Evolutionary conservation across 2,888 invertebrate species (phyloP).

Genomic region (Saturnia pavonia): DNA sequence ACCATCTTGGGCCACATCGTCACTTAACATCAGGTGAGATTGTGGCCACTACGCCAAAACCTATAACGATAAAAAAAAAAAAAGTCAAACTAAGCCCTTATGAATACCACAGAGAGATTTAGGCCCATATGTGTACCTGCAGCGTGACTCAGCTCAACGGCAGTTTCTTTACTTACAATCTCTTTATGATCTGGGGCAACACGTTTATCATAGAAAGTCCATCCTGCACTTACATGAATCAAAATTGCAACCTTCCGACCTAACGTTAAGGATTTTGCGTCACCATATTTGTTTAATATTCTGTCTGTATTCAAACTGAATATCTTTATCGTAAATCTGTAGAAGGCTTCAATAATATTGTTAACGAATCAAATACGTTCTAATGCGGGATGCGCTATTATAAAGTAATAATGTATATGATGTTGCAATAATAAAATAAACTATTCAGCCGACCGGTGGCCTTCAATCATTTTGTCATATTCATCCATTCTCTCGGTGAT

Average conservation of each 20-base stretch:
- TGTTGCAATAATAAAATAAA: conserved; percentile 12
- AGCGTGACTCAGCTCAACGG: neutral
- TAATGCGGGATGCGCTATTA: conserved; percentile 12
- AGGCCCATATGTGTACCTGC: no score
- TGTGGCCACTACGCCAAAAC: no score
- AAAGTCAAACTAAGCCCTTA: no score
- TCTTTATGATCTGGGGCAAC: neutral
- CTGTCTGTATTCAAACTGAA: neutral
- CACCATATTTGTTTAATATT: neutral
- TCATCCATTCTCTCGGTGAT: conserved; percentile 52
- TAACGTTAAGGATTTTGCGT: neutral
- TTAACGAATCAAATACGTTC: conserved; percentile 8
- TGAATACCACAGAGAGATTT: no score
- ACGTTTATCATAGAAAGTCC: no score
- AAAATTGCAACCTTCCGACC: neutral
- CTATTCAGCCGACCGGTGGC: conserved; percentile 9
- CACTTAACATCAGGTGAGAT: no score
- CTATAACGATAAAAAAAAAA: no score
- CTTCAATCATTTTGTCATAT: conserved; percentile 50
- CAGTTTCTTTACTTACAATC: neutral
- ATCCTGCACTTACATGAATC: neutral
- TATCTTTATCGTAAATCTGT: neutral
- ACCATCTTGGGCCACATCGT: no score
- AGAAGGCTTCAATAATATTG: neutral
- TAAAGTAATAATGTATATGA: neutral